A percentile compares a stretch with the other conserved stretches of the same genome.
Conservation (phyloP, 2,888 invertebrate genomes). For the Furcula furcula region DNA sequence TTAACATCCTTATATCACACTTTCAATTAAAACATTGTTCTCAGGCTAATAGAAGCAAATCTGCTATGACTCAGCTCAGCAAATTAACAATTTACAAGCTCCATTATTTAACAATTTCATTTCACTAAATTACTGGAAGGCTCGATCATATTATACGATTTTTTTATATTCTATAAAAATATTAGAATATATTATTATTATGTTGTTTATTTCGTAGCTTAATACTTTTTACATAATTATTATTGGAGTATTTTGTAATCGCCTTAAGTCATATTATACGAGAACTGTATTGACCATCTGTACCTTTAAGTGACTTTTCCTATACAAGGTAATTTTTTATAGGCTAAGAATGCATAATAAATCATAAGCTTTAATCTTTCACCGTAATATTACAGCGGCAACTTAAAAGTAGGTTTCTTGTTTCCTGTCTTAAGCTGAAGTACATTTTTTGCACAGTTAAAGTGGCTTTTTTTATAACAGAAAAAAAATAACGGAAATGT, state of each 20-base stretch:
- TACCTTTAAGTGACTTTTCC: too few relatives aligned
- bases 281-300: constrained; percentile 39
- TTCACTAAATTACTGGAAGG: constrained; percentile 81
- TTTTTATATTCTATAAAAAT: constrained; percentile 79
- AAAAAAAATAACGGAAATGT: too few relatives aligned
- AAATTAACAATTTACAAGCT: constrained; percentile 69
- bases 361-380: too few relatives aligned
- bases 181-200: constrained; percentile 74
- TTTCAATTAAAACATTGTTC: constrained; percentile 58
- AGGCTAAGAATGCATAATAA: too few relatives aligned
- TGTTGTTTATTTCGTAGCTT: constrained; percentile 57
- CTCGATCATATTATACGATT: constrained; percentile 76
- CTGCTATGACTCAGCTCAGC: constrained; percentile 66
- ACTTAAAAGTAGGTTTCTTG: too few relatives aligned
- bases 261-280: constrained; percentile 54
- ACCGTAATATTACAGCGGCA: too few relatives aligned
- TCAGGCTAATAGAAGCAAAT: constrained; percentile 71
- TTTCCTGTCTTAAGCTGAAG: too few relatives aligned
- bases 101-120: constrained; percentile 47
- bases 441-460: too few relatives aligned
- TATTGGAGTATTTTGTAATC: constrained; percentile 68
- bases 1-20: constrained; percentile 80
- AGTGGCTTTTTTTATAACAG: too few relatives aligned
- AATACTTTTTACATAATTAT: constrained; percentile 66
- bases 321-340: too few relatives aligned